These are phyloP conservation scores for Apodemia duryi DNA, from an alignment of 2,888 invertebrate genomes.

Conservation along the genomic window DNA sequence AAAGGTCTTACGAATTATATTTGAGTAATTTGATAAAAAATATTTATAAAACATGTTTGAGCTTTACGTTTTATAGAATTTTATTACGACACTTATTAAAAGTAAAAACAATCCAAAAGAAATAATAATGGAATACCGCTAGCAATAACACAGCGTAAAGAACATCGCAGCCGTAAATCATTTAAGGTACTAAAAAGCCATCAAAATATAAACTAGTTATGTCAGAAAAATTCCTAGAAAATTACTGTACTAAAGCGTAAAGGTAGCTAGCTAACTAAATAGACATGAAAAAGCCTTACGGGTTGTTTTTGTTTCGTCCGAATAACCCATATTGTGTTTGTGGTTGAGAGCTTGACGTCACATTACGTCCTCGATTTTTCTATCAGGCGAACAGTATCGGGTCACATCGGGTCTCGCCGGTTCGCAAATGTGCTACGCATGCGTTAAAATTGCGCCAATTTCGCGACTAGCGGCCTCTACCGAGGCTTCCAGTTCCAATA, in stretches of 20 bases:
- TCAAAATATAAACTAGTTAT: not conserved
- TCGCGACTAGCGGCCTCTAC: constrained; percentile 69
- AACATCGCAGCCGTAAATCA: not conserved
- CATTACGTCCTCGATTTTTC: constrained; percentile 75
- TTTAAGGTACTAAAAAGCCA: not conserved
- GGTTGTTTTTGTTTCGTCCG: constrained; percentile 64
- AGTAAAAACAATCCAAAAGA: too few relatives aligned
- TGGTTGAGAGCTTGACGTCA: constrained; percentile 70
- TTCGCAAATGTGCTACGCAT: constrained; percentile 62
- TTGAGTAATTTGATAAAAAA: too few relatives aligned
- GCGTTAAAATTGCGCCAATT: constrained; percentile 77
- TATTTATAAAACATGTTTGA: too few relatives aligned
- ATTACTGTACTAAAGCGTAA: constrained; percentile 36
- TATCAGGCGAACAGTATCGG: constrained; percentile 69
- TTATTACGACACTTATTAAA: too few relatives aligned
- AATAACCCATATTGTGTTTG: constrained; percentile 67
- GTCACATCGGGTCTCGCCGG: constrained; percentile 66
- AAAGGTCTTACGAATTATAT: too few relatives aligned
- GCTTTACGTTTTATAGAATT: too few relatives aligned
- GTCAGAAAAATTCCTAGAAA: not conserved
- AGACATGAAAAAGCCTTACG: constrained; percentile 38
- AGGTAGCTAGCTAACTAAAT: constrained; percentile 21
- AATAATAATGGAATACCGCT: not conserved
- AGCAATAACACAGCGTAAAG: not conserved
- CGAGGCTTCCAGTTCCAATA: constrained; percentile 60